These are phyloP conservation scores for Neodiprion fabricii DNA, from an alignment of 1,140 invertebrate genomes.

Conservation along the genomic window DNA sequence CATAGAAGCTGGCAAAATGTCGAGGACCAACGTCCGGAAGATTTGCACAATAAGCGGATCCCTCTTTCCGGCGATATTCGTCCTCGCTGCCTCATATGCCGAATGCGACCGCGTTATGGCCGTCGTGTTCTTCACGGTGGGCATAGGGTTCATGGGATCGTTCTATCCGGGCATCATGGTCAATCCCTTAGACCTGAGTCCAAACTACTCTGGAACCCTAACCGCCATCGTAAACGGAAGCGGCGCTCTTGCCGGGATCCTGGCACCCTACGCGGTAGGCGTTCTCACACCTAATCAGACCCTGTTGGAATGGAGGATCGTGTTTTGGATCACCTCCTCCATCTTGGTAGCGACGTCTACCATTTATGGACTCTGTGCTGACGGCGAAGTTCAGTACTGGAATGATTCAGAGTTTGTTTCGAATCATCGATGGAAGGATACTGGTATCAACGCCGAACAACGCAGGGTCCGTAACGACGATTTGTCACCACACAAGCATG, in stretches of 20 bases:
- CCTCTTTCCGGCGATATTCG: slow-evolving; percentile 30
- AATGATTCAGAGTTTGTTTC: slow-evolving; percentile 22
- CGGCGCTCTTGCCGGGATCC: slow-evolving; percentile 62
- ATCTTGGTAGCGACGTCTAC: slow-evolving; percentile 58
- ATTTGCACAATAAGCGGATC: slow-evolving; percentile 68
- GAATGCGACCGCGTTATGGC: slow-evolving; percentile 36
- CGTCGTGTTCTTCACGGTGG: slow-evolving; percentile 36
- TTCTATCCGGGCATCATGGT: slow-evolving; percentile 37
- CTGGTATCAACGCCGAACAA: too few species aligned
- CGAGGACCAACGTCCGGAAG: slow-evolving; percentile 64
- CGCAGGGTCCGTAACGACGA: too few species aligned
- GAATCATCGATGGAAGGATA: too few species aligned
- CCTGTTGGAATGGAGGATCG: slow-evolving; percentile 75
- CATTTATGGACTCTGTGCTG: slow-evolving; percentile 54
- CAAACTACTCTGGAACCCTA: slow-evolving; percentile 61
- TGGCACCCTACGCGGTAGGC: slow-evolving; percentile 62
- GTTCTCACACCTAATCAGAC: slow-evolving; percentile 63
- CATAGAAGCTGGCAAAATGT: slow-evolving; percentile 60
- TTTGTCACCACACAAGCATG: too few species aligned
- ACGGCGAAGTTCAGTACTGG: slow-evolving; percentile 49
- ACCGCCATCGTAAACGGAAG: slow-evolving; percentile 66
- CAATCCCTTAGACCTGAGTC: slow-evolving; percentile 65
- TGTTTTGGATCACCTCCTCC: slow-evolving; percentile 71
- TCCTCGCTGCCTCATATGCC: slow-evolving; percentile 37
- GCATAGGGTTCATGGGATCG: slow-evolving; percentile 39